phyloP scores from a whole-genome alignment of 2,797 vertebrate genomes.

The Epinephelus malabaricus region DNA sequence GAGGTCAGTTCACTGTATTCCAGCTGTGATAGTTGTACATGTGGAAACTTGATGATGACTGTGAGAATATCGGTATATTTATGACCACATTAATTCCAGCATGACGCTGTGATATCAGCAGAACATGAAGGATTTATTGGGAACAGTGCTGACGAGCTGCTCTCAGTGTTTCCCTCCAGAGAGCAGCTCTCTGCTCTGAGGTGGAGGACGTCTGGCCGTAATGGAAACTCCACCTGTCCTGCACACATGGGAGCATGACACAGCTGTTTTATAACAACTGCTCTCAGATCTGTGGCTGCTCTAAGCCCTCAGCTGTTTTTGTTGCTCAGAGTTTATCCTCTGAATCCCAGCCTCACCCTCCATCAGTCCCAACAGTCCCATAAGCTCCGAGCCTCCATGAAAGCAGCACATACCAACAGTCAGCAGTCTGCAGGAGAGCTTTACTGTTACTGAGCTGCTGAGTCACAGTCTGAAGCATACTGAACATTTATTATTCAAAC shows the following conservation, averaged over 20 bases:
- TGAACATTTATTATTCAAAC: no score
- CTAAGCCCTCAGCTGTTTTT: constrained; percentile 49
- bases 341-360: constrained; percentile 27
- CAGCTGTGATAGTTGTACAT: no score
- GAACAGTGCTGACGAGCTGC: no score
- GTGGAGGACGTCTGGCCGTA: neutral
- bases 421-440: neutral
- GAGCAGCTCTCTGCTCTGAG: no score
- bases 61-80: no score
- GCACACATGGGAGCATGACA: constrained; percentile 7
- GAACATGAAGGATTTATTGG: neutral
- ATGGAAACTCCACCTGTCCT: constrained; percentile 36
- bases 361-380: no score
- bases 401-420: neutral
- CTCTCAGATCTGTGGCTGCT: constrained; percentile 35
- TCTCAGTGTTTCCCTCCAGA: no score
- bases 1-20: no score
- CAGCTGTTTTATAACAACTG: constrained; percentile 54
- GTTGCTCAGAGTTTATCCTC: constrained; percentile 34
- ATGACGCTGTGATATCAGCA: neutral
- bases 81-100: no score
- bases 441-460: no score
- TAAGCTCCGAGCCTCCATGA: neutral
- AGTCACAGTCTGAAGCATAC: no score
- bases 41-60: no score